Base-by-base conservation (phyloP, 2,113 vertebrate genomes). In the Oncorhynchus gorbuscha region DNA sequence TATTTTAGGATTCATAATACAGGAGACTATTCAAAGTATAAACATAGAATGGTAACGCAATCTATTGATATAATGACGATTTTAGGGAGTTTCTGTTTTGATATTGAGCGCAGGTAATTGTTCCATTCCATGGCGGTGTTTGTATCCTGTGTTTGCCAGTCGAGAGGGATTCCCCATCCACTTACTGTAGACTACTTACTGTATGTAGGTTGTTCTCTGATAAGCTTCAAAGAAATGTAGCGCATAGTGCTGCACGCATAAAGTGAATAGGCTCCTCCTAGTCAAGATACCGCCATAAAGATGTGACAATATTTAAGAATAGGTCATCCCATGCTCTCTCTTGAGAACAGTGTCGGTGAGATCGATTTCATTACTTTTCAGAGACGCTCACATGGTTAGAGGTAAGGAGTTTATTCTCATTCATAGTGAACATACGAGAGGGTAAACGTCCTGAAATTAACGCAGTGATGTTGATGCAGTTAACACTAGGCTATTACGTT, bases 111-210 rank as follows among this genome's bases (percentile, higher is more conserved):
- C 76, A 78, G 74, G 75, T 83, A 77, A 79, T 81, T 87, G 84
- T 91, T 93, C 88, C 90, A 83, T 64, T 84, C 16, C 4, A 26
- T 73, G 66, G 75, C 9, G 22, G 45, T 76, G 35, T 73, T 9
- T 65, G 75, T 62, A 75, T 48, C 35, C 71, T 68, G 45, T 74
- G 32, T 16, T 67, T 83, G 83, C 77, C 86, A 76, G 76, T 32
- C 22, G 77, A 66, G 69, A 90, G 92, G 93, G 92, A 89, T 91
- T 92, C 90, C 90, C 93, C 90, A 81, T 75, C 12, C 58, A 13
- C 69, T 45, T 45, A 45, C 39, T 45, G 39, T 45, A 45, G 39
- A 9, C 67, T 79, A 16, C 5, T 30, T 79, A 22, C 5, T 30
- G 39, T 45, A 45, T 45, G 39, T 67, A 71, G 51, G 51, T 55